phyloP scores from a whole-genome alignment of 1,140 invertebrate species.

The Drosophila pruinosa region DNA sequence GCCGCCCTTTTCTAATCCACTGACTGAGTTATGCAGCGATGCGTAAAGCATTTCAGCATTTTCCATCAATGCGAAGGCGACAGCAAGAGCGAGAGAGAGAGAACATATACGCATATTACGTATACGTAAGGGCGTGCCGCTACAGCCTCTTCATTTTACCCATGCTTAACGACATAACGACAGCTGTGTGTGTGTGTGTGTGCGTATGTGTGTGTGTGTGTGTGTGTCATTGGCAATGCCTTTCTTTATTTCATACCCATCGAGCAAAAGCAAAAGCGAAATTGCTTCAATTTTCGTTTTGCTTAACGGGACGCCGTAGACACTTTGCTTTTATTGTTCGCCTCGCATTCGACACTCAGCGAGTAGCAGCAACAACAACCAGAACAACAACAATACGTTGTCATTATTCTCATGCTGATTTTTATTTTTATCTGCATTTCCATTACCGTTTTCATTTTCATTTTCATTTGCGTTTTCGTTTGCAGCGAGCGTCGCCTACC shows the following conservation, averaged over 20 bases:
- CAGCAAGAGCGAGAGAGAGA: not conserved
- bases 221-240: slow-evolving; percentile 52
- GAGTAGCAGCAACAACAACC: slow-evolving; percentile 4
- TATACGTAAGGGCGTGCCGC: slow-evolving; percentile 74
- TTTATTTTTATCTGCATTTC: slow-evolving; percentile 80
- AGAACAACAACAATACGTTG: slow-evolving; percentile 49
- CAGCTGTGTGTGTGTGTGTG: slow-evolving; percentile 33
- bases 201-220: slow-evolving; percentile 15
- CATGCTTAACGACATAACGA: slow-evolving; percentile 75
- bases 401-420: slow-evolving; percentile 80
- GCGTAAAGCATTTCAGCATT: slow-evolving; percentile 81
- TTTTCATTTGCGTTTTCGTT: slow-evolving; percentile 15
- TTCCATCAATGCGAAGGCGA: slow-evolving; percentile 66
- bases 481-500: not conserved
- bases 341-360: slow-evolving; percentile 38
- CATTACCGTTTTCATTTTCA: slow-evolving; percentile 75
- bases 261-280: slow-evolving; percentile 47
- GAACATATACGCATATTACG: slow-evolving; percentile 66
- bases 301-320: slow-evolving; percentile 74
- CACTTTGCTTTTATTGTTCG: slow-evolving; percentile 80
- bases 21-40: slow-evolving; percentile 80
- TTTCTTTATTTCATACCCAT: slow-evolving; percentile 51
- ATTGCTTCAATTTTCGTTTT: slow-evolving; percentile 81
- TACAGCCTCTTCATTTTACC: slow-evolving; percentile 77
- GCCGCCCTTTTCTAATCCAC: slow-evolving; percentile 79